These are phyloP conservation scores for Graphium colonna DNA, from an alignment of 2,888 invertebrate genomes.

Conservation along the genomic window DNA sequence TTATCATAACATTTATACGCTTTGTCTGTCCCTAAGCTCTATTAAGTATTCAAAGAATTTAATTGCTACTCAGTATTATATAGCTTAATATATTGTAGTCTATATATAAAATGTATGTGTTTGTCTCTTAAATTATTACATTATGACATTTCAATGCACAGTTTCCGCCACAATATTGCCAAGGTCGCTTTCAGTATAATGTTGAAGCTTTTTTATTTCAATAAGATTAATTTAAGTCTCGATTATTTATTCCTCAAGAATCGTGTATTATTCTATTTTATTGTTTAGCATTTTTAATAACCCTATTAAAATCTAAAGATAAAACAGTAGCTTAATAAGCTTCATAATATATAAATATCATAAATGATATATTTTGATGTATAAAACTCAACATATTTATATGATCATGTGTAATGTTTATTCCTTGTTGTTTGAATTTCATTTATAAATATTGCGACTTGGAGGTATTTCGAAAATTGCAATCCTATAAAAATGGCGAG, in stretches of 20 bases:
- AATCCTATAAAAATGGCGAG: not conserved
- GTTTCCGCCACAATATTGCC: not conserved
- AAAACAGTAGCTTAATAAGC: no score
- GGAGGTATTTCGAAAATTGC: not conserved
- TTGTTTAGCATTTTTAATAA: no score
- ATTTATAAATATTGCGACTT: not conserved
- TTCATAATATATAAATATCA: not conserved
- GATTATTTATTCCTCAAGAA: no score
- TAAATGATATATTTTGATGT: not conserved
- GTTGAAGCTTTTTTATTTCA: not conserved
- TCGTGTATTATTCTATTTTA: no score
- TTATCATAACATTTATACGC: constrained; percentile 44
- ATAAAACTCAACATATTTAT: no score
- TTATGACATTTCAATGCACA: not conserved
- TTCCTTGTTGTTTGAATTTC: not conserved
- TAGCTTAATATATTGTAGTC: no score
- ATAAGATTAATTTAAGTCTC: no score
- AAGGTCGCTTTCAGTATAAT: constrained; percentile 3
- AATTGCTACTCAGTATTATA: not conserved
- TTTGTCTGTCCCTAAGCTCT: constrained; percentile 39
- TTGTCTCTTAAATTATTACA: not conserved
- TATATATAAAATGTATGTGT: not conserved
- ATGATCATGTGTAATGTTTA: not conserved
- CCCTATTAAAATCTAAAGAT: no score
- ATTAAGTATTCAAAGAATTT: constrained; percentile 21